A percentile compares a stretch with the other conserved stretches of the same genome.
Conservation (phyloP, 30 jellyfish, hydroid and myxozoan genomes). For the Mastigias papua region DNA sequence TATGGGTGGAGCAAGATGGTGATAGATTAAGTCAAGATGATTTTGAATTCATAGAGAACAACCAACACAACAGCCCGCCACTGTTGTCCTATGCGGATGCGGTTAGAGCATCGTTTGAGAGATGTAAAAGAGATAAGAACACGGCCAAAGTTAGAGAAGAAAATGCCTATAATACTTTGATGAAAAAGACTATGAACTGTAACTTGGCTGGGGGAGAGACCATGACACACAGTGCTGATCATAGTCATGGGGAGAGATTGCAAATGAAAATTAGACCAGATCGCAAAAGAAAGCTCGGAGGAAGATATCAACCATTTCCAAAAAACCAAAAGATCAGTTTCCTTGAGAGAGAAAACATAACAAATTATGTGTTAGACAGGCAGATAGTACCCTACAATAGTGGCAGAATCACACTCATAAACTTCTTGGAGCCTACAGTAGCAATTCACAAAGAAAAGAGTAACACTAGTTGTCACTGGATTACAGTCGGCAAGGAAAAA, state of each 20-base stretch:
- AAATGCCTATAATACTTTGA: neutral
- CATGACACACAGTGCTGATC: neutral
- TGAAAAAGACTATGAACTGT: neutral
- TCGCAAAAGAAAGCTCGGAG: constrained; percentile 43
- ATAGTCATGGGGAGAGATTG: neutral
- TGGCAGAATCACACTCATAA: constrained; percentile 5
- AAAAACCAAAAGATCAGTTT: constrained; percentile 18
- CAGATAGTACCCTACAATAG: constrained; percentile 7
- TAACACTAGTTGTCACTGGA: constrained; percentile 28
- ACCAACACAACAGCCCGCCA: neutral
- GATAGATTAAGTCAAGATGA: constrained; percentile 49
- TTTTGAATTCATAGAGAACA: constrained; percentile 55
- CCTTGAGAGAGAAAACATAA: constrained; percentile 28
- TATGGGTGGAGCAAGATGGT: constrained; percentile 57
- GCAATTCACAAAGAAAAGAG: neutral
- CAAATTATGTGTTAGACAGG: constrained; percentile 11
- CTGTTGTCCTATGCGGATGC: constrained; percentile 65
- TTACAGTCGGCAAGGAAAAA: constrained; percentile 30
- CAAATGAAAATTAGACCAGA: constrained; percentile 26
- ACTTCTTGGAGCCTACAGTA: neutral
- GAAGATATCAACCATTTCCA: constrained; percentile 65
- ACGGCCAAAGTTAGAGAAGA: neutral
- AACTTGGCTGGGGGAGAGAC: constrained; percentile 2
- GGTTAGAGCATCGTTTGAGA: constrained; percentile 50
- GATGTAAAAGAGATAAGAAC: constrained; percentile 24